These are phyloP conservation scores for Idris sp. DNA, from an alignment of 1,140 invertebrate genomes.

Conservation along the genomic window DNA sequence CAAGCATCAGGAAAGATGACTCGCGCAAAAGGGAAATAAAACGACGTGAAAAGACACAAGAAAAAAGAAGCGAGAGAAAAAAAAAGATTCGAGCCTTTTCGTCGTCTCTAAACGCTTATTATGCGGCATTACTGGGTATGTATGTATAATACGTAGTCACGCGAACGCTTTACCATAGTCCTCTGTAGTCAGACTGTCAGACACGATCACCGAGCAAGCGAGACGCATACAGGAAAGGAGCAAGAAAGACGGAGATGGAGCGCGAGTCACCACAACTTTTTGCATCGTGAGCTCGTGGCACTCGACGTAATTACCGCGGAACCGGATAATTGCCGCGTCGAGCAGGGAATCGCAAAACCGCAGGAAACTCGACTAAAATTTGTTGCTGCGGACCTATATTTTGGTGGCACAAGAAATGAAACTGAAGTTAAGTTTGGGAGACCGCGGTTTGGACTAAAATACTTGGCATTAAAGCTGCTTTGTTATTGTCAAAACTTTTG, in stretches of 20 bases:
- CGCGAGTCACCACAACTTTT: constrained; percentile 32
- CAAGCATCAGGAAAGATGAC: constrained; percentile 61
- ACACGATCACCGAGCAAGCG: constrained; percentile 27
- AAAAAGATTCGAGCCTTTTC: constrained; percentile 61
- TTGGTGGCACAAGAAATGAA: too few relatives aligned
- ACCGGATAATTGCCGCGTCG: constrained; percentile 40
- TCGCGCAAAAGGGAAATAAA: constrained; percentile 49
- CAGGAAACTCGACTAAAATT: constrained; percentile 49
- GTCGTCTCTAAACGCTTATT: constrained; percentile 75
- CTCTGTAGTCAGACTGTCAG: constrained; percentile 47
- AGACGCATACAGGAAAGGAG: background rate
- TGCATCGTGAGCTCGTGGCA: constrained; percentile 56
- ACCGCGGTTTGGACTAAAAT: too few relatives aligned
- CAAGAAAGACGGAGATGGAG: background rate
- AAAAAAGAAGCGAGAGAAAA: too few relatives aligned
- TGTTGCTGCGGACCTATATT: constrained; percentile 16
- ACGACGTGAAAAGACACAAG: constrained; percentile 28
- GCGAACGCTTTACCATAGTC: constrained; percentile 66
- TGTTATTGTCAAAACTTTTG: too few relatives aligned
- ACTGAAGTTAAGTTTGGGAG: too few relatives aligned
- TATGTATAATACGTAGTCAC: constrained; percentile 72
- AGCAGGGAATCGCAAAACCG: constrained; percentile 21
- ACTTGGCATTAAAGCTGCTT: too few relatives aligned
- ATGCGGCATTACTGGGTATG: constrained; percentile 70
- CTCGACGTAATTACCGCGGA: constrained; percentile 64